Evolutionary conservation across 2,888 invertebrate genomes (phyloP), one percentile per base, ranked within the genome.

Genomic region (Acrobasis consociella): DNA sequence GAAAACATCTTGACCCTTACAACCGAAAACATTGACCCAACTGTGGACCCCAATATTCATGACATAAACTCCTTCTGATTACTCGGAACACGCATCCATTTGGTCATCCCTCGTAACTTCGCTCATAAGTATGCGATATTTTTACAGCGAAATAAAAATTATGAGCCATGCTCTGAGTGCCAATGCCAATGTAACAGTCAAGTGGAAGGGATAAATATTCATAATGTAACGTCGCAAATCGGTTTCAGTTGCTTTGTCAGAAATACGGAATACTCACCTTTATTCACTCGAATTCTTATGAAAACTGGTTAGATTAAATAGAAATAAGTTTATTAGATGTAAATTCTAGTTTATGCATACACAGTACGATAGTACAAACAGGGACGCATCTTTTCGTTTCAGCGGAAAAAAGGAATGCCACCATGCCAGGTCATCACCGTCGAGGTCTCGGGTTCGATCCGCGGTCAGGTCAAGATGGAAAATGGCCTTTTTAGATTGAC

Each of bases 71-170:
- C 31, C 37, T 37, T 17, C 42, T 56, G 56, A 56, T 56, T 56
- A 42, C 56, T 17, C 39, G 9, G 38, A 22, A 37, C 38, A 38
- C 53, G 37, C 10, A 38, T 37, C 53, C 53, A 42, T 39, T 56
- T 17, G 42, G 56, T 17, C 42, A 56, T 56, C 42, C 56, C 17
- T 56, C 56, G 15, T 56, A 56, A 56, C 42, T 56, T 39, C 5
- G 38, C 16, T 56, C 42, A 17, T 56, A 42, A 56, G 56, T 56
- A 56, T 56, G 56, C 56, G 56, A 56, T 56, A 56, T 56, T 42
- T 56, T 56, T 56, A 56, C 56, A 56, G 56, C 17, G 42, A 56
- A 16, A 56, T 56, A 56, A 56, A 56, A 56, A 56, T 56, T 56
- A 56, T 17, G 39, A 56, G 56, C 42, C 42, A 37, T 56, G 56